Conservation (phyloP, 1,140 invertebrate species). For the silkworm (Bombyx mori) region ASM3026992v2 NC_085129.1:11181501-11182000, state of each 20-base stretch:
- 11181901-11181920: slow-evolving; percentile 9
- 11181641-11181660: slow-evolving; percentile 21
- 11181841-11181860: too few species aligned
- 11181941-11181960: slow-evolving; percentile 8
- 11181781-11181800: slow-evolving; percentile 2
- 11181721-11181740: neutral
- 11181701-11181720: slow-evolving; percentile 20
- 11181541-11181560: slow-evolving; percentile 22
- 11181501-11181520: slow-evolving; percentile 10
- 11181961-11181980: slow-evolving; percentile 6
- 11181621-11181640: slow-evolving; percentile 17
- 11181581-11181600: slow-evolving; percentile 17
- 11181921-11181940: slow-evolving; percentile 9
- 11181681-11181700: slow-evolving; percentile 14
- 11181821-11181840: too few species aligned
- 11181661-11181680: slow-evolving; percentile 19
- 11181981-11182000: slow-evolving; percentile 16
- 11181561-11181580: slow-evolving; percentile 4
- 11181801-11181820: slow-evolving; percentile 1
- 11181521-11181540: slow-evolving; percentile 14
- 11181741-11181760: slow-evolving; percentile 1
- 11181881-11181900: too few species aligned
- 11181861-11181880: too few species aligned
- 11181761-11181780: neutral
- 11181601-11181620: slow-evolving; percentile 11